Conservation (phyloP, 2,113 vertebrate genomes). For the Nycticorax nycticorax region DNA sequence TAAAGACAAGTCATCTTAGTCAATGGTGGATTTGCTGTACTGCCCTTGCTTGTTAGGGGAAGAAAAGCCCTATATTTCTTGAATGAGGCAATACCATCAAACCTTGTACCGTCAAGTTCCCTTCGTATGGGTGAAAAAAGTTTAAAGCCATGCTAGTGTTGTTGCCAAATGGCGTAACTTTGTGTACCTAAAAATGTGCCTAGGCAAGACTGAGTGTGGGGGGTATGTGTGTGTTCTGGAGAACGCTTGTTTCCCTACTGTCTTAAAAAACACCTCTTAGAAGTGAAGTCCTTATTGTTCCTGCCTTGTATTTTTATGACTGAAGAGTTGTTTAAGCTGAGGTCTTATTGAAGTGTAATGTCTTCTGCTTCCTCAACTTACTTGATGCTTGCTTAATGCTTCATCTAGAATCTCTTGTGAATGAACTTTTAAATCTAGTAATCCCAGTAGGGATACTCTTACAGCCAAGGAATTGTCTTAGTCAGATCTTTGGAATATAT, state of each 20-base stretch:
- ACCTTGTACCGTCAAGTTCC: not conserved
- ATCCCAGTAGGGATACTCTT: not conserved
- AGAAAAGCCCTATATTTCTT: not conserved
- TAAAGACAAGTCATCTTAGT: not conserved
- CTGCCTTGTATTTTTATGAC: not conserved
- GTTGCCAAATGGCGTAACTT: not conserved
- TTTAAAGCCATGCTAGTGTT: not conserved
- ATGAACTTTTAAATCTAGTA: not conserved
- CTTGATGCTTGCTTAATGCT: not conserved
- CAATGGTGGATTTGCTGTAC: not conserved
- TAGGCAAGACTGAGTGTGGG: not conserved
- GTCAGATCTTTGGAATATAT: not conserved
- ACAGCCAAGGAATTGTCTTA: not conserved
- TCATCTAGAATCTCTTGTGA: not conserved
- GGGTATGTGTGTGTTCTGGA: not conserved
- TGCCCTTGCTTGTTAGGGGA: not conserved
- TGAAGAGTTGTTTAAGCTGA: not conserved
- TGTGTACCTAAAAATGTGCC: not conserved
- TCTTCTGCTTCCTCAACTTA: not conserved
- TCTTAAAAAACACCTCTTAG: not conserved
- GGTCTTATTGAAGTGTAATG: not conserved
- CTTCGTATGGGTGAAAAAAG: not conserved
- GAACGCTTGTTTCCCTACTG: not conserved
- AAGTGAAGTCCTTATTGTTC: not conserved
- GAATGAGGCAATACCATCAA: not conserved